phyloP scores from a whole-genome alignment of 2,113 vertebrate genomes.

The Clarias magur region DNA sequence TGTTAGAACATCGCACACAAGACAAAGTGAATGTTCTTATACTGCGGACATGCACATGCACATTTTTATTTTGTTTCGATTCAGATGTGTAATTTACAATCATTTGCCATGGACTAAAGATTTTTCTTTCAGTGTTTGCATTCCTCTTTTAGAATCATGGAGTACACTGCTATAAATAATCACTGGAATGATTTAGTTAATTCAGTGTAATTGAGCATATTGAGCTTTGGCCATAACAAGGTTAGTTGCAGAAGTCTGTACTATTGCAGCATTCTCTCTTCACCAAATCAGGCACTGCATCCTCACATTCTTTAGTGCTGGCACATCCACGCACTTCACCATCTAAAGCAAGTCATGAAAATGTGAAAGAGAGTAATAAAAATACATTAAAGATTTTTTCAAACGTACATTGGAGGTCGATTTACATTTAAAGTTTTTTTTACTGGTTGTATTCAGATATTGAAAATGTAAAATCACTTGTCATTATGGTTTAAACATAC shows the following conservation, averaged over 20 bases:
- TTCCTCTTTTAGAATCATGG: neutral
- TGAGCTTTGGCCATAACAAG: no score
- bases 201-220: neutral
- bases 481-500: slow-evolving; percentile 27
- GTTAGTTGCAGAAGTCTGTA: slow-evolving; percentile 50
- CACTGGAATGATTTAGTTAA: neutral
- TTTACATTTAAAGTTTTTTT: neutral
- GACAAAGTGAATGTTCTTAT: neutral
- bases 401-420: neutral
- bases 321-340: slow-evolving; percentile 52
- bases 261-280: slow-evolving; percentile 31
- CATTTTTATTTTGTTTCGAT: neutral
- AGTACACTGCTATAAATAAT: neutral
- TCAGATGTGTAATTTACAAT: neutral
- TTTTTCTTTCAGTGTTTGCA: neutral
- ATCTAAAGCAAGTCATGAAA: slow-evolving; percentile 22
- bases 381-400: neutral
- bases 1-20: neutral
- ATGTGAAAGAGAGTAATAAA: neutral
- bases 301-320: slow-evolving; percentile 24
- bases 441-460: neutral
- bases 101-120: neutral
- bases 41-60: slow-evolving; percentile 6
- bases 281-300: neutral
- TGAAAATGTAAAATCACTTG: neutral